Percentiles rank a stretch among this genome's conserved stretches.
These are phyloP conservation scores for Meganola albula DNA, from an alignment of 2,888 invertebrate genomes.

Conservation along the genomic window DNA sequence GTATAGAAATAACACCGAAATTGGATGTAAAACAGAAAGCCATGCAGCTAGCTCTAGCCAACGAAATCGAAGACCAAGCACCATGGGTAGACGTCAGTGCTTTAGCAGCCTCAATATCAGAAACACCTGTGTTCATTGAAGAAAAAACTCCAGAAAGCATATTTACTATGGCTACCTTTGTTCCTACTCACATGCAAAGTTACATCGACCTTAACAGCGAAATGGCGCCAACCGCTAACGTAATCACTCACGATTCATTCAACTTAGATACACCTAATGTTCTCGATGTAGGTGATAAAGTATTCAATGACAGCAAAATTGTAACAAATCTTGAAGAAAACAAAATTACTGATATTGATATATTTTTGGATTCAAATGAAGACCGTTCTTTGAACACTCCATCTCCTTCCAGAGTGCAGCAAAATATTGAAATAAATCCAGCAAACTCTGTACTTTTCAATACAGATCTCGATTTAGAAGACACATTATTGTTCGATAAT, in stretches of 20 bases:
- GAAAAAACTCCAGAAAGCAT: constrained; percentile 75
- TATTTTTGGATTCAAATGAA: constrained; percentile 37
- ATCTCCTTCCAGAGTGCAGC: constrained; percentile 57
- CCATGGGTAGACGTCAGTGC: constrained; percentile 87
- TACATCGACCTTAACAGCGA: constrained; percentile 68
- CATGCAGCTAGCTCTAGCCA: constrained; percentile 83
- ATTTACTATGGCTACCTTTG: constrained; percentile 75
- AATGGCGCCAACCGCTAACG: constrained; percentile 52
- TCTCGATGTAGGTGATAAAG: constrained; percentile 58
- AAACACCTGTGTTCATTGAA: constrained; percentile 80
- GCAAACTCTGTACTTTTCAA: constrained; percentile 70
- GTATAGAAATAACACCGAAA: constrained; percentile 28
- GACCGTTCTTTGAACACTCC: constrained; percentile 61
- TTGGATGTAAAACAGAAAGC: constrained; percentile 70
- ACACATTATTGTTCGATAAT: constrained; percentile 65
- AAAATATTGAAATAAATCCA: constrained; percentile 71
- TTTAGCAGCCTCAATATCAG: constrained; percentile 80
- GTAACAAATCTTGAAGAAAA: constrained; percentile 46
- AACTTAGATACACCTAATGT: constrained; percentile 60
- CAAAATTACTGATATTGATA: constrained; percentile 35
- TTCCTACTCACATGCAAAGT: constrained; percentile 82
- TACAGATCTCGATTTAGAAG: constrained; percentile 68
- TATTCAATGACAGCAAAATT: constrained; percentile 66
- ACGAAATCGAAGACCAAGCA: constrained; percentile 85
- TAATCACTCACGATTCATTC: constrained; percentile 53